Percentiles rank a stretch among this genome's conserved stretches.
Evolutionary conservation across 2,113 vertebrate genomes (phyloP).

Genomic region (Baryphthengus martii): DNA sequence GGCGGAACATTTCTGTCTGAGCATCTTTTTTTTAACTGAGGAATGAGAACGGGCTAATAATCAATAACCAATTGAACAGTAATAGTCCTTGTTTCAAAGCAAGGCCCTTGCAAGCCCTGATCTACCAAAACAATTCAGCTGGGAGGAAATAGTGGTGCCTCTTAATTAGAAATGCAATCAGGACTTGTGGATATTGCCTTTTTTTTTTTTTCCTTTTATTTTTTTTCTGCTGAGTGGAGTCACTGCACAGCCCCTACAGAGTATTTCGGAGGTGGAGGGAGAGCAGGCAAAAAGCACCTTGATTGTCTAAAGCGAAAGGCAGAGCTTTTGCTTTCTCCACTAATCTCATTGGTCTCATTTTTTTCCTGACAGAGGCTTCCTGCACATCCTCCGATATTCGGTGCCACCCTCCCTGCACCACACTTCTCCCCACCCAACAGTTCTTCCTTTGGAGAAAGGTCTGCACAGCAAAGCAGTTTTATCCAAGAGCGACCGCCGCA

Average conservation of each 20-base stretch:
- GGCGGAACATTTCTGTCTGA: not conserved
- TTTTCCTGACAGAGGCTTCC: not conserved
- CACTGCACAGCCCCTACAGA: not conserved
- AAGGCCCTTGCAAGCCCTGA: not conserved
- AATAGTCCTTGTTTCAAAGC: not conserved
- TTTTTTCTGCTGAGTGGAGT: not conserved
- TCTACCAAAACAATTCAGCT: not conserved
- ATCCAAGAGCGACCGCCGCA: not conserved
- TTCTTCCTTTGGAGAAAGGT: not conserved
- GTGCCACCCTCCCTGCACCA: not conserved
- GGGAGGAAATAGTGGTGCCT: not conserved
- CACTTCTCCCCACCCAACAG: not conserved
- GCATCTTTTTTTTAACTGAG: not conserved
- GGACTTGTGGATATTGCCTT: not conserved
- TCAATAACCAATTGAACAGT: conserved; percentile 12
- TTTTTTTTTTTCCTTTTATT: not conserved
- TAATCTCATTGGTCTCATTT: not conserved
- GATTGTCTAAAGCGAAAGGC: not conserved
- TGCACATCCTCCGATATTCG: not conserved
- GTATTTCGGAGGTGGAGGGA: not conserved
- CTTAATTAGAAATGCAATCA: conserved; percentile 5
- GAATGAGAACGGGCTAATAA: not conserved
- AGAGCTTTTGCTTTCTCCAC: not conserved
- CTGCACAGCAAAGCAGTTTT: not conserved
- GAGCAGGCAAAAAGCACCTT: not conserved